Conservation (phyloP, 2,797 vertebrate genomes). For the Urocyon cinereoargenteus region DNA sequence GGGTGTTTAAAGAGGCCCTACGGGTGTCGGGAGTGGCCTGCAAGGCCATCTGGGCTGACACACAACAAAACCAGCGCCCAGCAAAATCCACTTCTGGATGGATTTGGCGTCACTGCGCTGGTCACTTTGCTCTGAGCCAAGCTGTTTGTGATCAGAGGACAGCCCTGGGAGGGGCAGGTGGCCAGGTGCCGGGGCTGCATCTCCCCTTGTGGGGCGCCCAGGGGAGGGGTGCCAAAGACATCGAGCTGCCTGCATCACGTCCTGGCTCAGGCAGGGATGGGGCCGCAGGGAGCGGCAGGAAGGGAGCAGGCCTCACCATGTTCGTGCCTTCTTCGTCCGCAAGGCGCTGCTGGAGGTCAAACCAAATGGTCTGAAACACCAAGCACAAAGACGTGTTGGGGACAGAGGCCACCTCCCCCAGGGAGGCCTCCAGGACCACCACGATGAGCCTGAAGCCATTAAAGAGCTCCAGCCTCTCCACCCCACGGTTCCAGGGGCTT, state of each 20-base stretch:
- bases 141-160: background rate
- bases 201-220: background rate
- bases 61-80: accelerated
- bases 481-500: background rate
- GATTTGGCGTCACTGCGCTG: accelerated
- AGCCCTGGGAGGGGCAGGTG: accelerated
- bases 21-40: accelerated
- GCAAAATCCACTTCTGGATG: accelerated
- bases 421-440: background rate
- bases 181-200: background rate
- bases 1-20: accelerated
- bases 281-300: too few species aligned
- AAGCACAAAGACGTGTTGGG: too few species aligned
- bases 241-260: accelerated
- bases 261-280: background rate
- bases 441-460: accelerated
- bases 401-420: background rate
- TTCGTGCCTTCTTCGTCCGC: slow-evolving; percentile 94
- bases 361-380: slow-evolving; percentile 93
- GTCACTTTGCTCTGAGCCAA: accelerated
- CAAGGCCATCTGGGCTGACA: accelerated
- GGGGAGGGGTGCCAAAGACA: accelerated
- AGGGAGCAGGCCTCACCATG: slow-evolving; percentile 88
- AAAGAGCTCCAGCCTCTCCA: background rate
- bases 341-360: slow-evolving; percentile 98